Conservation (phyloP, 2,888 invertebrate genomes). For the Scaptomyza parva region DNA sequence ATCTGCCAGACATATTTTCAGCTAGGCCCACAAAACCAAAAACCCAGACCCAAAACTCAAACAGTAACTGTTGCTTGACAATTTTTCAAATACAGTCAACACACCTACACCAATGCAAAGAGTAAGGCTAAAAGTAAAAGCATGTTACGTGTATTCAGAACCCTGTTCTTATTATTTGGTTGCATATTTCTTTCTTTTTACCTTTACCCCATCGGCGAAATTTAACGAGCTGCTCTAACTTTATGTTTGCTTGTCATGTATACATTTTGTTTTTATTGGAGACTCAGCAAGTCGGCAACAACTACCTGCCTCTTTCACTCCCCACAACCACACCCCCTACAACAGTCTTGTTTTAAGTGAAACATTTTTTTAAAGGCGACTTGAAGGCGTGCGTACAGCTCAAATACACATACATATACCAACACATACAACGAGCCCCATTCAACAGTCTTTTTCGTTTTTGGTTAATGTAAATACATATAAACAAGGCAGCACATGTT, state of each 20-base stretch:
- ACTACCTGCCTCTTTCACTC: neutral
- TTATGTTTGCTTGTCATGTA: slow-evolving; percentile 81
- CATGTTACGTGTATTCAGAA: slow-evolving; percentile 47
- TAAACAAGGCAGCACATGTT: neutral
- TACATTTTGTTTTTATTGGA: slow-evolving; percentile 77
- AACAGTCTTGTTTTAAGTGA: slow-evolving; percentile 65
- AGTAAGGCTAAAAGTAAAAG: slow-evolving; percentile 51
- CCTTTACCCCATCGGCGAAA: slow-evolving; percentile 66
- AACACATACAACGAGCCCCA: slow-evolving; percentile 11
- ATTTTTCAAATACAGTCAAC: slow-evolving; percentile 22
- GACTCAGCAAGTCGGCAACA: slow-evolving; percentile 17
- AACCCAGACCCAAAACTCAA: slow-evolving; percentile 2
- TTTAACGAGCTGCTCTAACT: slow-evolving; percentile 80
- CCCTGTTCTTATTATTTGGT: slow-evolving; percentile 30
- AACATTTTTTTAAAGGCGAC: slow-evolving; percentile 73
- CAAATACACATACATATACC: slow-evolving; percentile 4
- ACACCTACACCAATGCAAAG: neutral
- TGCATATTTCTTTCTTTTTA: slow-evolving; percentile 19
- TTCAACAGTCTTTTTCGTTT: slow-evolving; percentile 63
- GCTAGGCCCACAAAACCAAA: neutral
- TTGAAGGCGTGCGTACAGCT: slow-evolving; percentile 27
- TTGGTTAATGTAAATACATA: slow-evolving; percentile 47
- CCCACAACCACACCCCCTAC: neutral
- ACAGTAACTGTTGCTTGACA: slow-evolving; percentile 53
- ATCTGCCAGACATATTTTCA: slow-evolving; percentile 14